Percentiles rank a stretch among this genome's conserved stretches.
Conservation (phyloP, 2,797 vertebrate genomes). For the Florisuga fusca region DNA sequence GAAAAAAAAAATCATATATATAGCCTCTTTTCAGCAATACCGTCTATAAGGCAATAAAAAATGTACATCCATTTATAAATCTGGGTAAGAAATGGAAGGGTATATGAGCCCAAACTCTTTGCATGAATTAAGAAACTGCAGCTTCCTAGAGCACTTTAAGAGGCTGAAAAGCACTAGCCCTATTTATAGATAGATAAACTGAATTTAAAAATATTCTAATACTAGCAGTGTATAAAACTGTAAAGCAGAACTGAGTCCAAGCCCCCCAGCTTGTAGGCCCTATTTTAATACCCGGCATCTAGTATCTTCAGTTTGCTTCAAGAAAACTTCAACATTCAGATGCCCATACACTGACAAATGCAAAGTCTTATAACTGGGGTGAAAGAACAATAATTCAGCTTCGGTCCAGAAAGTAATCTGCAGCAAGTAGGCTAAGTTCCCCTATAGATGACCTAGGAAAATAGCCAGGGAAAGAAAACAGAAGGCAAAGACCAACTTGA, state of each 20-base stretch:
- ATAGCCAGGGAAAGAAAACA: conserved; percentile 4
- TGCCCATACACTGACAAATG: background rate
- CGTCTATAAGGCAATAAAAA: background rate
- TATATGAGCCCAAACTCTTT: background rate
- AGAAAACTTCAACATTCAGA: background rate
- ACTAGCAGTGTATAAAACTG: background rate
- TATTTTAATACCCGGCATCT: background rate
- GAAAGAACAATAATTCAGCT: background rate
- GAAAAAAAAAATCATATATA: background rate
- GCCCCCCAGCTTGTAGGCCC: background rate
- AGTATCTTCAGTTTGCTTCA: background rate
- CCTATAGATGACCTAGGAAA: conserved; percentile 19
- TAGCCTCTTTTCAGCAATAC: background rate
- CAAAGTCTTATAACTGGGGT: background rate
- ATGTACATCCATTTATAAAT: rapidly evolving
- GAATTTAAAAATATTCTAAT: background rate
- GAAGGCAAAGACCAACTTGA: conserved; percentile 12
- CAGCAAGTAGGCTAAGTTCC: conserved; percentile 7
- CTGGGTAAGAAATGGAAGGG: background rate
- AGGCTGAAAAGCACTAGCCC: background rate
- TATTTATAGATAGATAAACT: background rate
- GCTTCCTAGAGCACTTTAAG: background rate
- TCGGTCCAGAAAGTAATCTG: background rate
- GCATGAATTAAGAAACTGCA: background rate
- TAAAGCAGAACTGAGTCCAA: background rate